A percentile compares a stretch with the other conserved stretches of the same genome.
phyloP scores from a whole-genome alignment of 2,797 vertebrate genomes.

The Macroramphosus scolopax region DNA sequence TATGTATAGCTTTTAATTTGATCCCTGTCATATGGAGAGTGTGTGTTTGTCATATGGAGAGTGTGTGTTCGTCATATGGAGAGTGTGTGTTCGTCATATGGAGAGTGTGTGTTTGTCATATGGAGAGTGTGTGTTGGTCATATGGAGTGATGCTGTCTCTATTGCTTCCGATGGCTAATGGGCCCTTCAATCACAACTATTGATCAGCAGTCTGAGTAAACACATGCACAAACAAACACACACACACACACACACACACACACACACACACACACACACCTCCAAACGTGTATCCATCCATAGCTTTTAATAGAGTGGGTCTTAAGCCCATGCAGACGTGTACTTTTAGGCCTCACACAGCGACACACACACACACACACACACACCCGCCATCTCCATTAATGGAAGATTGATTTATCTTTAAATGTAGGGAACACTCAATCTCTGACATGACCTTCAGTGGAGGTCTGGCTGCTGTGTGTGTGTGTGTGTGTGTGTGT shows the following conservation, averaged over 20 bases:
- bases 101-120: constrained; percentile 12
- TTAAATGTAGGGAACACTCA: constrained; percentile 64
- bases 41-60: constrained; percentile 22
- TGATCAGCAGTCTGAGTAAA: constrained; percentile 58
- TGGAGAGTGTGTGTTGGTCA: constrained; percentile 35
- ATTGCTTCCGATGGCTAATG: constrained; percentile 68
- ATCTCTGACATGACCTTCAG: constrained; percentile 67
- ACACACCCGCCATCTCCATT: constrained; percentile 28
- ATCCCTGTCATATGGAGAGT: constrained; percentile 41
- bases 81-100: too few species aligned
- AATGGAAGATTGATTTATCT: constrained; percentile 68
- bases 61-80: constrained; percentile 17
- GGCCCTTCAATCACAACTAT: constrained; percentile 65
- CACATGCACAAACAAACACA: constrained; percentile 2
- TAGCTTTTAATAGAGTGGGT: constrained; percentile 19
- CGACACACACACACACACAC: constrained; percentile 3
- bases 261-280: constrained; percentile 11
- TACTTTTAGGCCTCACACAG: constrained; percentile 11
- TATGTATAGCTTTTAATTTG: constrained; percentile 65
- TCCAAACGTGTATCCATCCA: too few species aligned
- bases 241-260: constrained; percentile 7
- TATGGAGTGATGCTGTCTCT: constrained; percentile 61
- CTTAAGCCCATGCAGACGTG: constrained; percentile 1
- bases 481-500: too few species aligned
- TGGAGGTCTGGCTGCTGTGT: constrained; percentile 11